phyloP scores from a whole-genome alignment of 1,140 invertebrate species.

The Conus betulinus region DNA sequence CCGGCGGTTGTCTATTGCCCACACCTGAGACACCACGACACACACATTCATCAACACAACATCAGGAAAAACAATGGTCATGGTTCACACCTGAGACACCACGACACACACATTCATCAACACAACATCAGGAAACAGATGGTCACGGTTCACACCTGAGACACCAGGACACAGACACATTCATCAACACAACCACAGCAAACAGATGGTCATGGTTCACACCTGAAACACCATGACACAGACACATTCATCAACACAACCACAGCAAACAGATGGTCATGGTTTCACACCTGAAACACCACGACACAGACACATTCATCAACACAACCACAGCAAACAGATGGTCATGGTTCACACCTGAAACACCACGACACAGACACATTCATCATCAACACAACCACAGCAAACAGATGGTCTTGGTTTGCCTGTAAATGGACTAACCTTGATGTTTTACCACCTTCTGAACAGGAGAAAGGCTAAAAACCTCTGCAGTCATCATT shows the following conservation, averaged over 20 bases:
- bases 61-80: no score
- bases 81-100: constrained; percentile 67
- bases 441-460: no score
- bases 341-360: constrained; percentile 79
- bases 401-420: no score
- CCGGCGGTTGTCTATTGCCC: constrained; percentile 79
- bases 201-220: constrained; percentile 79
- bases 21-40: constrained; percentile 68
- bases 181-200: constrained; percentile 51
- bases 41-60: background rate
- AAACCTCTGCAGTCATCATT: no score
- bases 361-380: constrained; percentile 21
- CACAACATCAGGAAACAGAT: no score
- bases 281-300: no score
- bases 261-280: no score
- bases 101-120: background rate
- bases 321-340: constrained; percentile 60
- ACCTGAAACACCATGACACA: constrained; percentile 59
- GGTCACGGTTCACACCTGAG: no score
- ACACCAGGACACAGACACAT: no score
- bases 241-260: background rate
- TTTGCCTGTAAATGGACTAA: no score
- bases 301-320: no score
- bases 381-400: background rate
- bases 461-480: no score